Evolutionary conservation across 2,113 vertebrate genomes (phyloP).

Genomic region (Hystrix brachyura): DNA sequence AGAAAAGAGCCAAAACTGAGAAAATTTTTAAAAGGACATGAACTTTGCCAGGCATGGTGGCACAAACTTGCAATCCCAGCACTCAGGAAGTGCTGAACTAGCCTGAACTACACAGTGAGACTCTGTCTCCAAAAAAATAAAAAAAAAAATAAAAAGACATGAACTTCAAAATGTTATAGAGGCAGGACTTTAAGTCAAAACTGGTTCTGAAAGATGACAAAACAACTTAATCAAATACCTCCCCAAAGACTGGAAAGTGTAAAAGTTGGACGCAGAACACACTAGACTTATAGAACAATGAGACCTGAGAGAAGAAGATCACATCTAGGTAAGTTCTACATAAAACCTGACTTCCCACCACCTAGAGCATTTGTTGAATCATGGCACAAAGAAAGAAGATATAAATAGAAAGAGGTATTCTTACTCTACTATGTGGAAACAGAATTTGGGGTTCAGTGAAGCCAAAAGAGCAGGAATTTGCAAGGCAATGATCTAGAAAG

Average conservation of each 20-base stretch:
- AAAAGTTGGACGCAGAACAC: neutral
- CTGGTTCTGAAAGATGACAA: slow-evolving; percentile 10
- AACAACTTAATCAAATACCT: neutral
- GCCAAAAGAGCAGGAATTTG: slow-evolving; percentile 25
- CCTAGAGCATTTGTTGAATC: slow-evolving; percentile 7
- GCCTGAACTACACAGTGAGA: neutral
- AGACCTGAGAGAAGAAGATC: neutral
- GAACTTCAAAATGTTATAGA: slow-evolving; percentile 7
- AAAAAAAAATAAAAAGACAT: neutral
- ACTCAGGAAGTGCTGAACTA: neutral
- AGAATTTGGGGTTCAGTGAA: neutral
- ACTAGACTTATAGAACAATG: neutral
- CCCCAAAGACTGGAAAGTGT: neutral
- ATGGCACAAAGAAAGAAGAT: neutral
- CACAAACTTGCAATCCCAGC: neutral
- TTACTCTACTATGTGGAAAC: neutral
- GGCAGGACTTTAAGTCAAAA: neutral
- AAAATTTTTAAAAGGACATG: neutral
- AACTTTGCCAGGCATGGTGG: neutral
- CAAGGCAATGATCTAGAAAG: neutral
- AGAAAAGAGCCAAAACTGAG: neutral
- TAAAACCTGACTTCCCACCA: neutral
- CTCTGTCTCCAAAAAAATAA: neutral
- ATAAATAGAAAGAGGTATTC: slow-evolving; percentile 30
- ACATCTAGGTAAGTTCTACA: neutral